Percentiles rank a stretch among this genome's conserved stretches.
These are phyloP conservation scores for Mus minutoides DNA, from an alignment of 2,797 vertebrate species.

Conservation along the genomic window DNA sequence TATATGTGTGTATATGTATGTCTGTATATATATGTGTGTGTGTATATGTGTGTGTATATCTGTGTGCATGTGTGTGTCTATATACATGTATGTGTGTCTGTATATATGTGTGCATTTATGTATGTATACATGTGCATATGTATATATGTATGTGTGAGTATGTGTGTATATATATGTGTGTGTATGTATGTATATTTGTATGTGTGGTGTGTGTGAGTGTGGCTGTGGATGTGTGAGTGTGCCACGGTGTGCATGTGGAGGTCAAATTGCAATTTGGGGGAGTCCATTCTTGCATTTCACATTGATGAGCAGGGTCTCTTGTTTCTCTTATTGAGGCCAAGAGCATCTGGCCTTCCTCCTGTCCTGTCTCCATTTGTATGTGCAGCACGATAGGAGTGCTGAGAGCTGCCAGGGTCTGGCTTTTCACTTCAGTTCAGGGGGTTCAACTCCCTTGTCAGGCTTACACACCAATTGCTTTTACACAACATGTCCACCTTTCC, in stretches of 20 bases:
- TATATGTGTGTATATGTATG: too few species aligned
- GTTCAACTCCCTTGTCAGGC: background rate
- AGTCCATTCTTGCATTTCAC: background rate
- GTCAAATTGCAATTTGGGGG: background rate
- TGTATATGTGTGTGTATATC: background rate
- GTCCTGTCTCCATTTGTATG: background rate
- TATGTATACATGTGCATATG: too few species aligned
- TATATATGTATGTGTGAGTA: fast-evolving
- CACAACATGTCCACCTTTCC: background rate
- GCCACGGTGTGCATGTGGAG: background rate
- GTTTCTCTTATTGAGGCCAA: background rate
- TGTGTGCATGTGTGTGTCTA: too few species aligned
- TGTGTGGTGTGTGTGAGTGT: background rate
- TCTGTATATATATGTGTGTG: too few species aligned
- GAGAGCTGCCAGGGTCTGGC: background rate
- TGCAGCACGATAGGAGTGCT: too few species aligned
- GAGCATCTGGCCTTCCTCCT: background rate
- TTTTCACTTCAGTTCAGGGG: background rate
- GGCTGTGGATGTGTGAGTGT: background rate
- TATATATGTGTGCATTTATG: too few species aligned
- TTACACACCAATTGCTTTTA: background rate
- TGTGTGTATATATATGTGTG: background rate
- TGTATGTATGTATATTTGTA: background rate
- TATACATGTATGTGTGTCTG: too few species aligned
- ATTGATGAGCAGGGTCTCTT: background rate